These are phyloP conservation scores for Stratiomys singularior DNA, from an alignment of 2,888 invertebrate genomes.

Conservation along the genomic window DNA sequence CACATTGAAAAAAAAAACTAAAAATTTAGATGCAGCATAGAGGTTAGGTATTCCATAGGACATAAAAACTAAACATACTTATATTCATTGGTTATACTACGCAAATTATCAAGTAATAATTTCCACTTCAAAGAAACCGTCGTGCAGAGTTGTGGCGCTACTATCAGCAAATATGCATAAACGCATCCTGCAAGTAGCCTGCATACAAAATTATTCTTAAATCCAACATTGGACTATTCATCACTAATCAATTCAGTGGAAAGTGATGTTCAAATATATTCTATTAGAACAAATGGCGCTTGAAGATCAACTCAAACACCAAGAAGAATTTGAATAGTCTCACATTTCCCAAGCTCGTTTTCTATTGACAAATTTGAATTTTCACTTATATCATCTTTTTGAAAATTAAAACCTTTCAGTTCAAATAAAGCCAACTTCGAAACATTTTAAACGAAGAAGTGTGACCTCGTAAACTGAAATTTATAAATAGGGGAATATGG, in stretches of 20 bases:
- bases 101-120: no score
- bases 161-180: no score
- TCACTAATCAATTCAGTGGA: neutral
- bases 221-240: no score
- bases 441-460: neutral
- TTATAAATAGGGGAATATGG: neutral
- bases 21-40: no score
- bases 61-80: no score
- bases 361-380: slow-evolving; percentile 45
- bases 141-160: no score
- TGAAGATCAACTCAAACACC: neutral
- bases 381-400: slow-evolving; percentile 39
- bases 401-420: slow-evolving; percentile 17
- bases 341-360: slow-evolving; percentile 23
- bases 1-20: no score
- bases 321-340: slow-evolving; percentile 32
- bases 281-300: slow-evolving; percentile 42
- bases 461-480: neutral
- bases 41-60: no score
- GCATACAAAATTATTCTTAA: no score
- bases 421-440: slow-evolving; percentile 15
- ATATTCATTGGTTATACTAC: no score
- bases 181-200: no score
- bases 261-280: neutral
- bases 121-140: no score